Base-by-base conservation (phyloP, 1,140 invertebrate genomes). In the Cydia pomonella region DNA sequence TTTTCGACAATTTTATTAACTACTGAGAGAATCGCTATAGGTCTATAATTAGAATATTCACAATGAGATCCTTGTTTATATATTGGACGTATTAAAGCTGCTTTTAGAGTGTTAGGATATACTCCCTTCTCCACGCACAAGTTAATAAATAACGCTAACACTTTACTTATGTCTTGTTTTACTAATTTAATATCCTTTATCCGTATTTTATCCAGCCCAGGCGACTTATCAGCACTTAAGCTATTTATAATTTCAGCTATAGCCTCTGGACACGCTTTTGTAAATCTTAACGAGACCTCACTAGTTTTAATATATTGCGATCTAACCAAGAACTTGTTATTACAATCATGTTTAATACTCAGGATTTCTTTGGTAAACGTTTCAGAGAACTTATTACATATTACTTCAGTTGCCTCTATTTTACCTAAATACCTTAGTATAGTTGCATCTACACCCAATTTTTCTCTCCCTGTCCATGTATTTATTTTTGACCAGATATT, bases 21-120 rank as follows among this genome's bases (percentile, higher is more conserved):
- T n/a, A n/a, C n/a, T n/a, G n/a, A n/a, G n/a, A n/a, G n/a, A n/a
- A n/a, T n/a, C n/a, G n/a, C n/a, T n/a, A n/a, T n/a, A n/a, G n/a
- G n/a, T n/a, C n/a, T n/a, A n/a, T n/a, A n/a, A n/a, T n/a, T n/a
- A n/a, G n/a, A n/a, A n/a, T n/a, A n/a, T n/a, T n/a, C n/a, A n/a
- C n/a, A n/a, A n/a, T n/a, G n/a, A n/a, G n/a, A n/a, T n/a, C n/a
- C n/a, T n/a, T n/a, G n/a, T n/a, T n/a, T n/a, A n/a, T n/a, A n/a
- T n/a, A 82, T 82, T 50, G 78, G 80, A 23, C 75, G 72, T 53
- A 81, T 81, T 59, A 79, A 73, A 21, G 80, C 69, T 16, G 53
- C 33, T 77, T 78, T 82, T 25, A 82, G 72, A 10, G 74, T 69
- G 25, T 74, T 47, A 1, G 79, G 77, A 75, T 79, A 80, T 33